Evolutionary conservation across 2,113 vertebrate species (phyloP), one percentile per base, ranked within the genome.

Genomic region (Dicrurus megarhynchus): DNA sequence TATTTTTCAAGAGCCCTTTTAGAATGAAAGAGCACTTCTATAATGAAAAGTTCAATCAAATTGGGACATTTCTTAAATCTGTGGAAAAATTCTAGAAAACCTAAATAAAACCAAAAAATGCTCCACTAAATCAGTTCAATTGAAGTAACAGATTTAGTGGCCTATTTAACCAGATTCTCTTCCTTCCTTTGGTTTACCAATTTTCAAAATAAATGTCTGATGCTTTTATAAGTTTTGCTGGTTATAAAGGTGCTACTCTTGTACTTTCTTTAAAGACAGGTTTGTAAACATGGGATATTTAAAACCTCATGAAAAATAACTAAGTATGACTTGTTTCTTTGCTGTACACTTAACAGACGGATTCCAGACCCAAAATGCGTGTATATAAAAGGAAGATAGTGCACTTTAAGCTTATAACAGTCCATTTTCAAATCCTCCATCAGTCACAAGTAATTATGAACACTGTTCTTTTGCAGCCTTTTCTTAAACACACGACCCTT

Each of bases 361-460:
- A 95, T 84, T 89, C 46, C 81, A 63, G 73, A 94, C 81, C 79
- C 80, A 90, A 87, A 95, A 88, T 74, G 86, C 13, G 23, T 78
- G 84, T 63, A 57, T 52, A 87, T 74, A 96, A 96, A 96, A 95
- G 86, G 96, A 95, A 87, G 89, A 95, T 90, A 96, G 93, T 71
- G 91, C 90, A 95, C 56, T 75, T 90, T 14, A 92, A 91, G 84
- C 65, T 95, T 86, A 44, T 27, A 88, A 77, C 59, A 91, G 91
- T 96, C 95, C 27, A 11, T 56, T 94, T 95, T 73, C 86, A 96
- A 57, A 63, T 78, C 30, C 83, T 95, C 93, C 14, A 10, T 57
- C 88, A 63, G 80, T 77, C 90, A 77, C 59, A 64, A 89, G 59
- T 60, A 65, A 84, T 87, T 77, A 87, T 32, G 88, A 96, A 95